Conservation (phyloP, 2,888 invertebrate species). For the Onchidella celtica region DNA sequence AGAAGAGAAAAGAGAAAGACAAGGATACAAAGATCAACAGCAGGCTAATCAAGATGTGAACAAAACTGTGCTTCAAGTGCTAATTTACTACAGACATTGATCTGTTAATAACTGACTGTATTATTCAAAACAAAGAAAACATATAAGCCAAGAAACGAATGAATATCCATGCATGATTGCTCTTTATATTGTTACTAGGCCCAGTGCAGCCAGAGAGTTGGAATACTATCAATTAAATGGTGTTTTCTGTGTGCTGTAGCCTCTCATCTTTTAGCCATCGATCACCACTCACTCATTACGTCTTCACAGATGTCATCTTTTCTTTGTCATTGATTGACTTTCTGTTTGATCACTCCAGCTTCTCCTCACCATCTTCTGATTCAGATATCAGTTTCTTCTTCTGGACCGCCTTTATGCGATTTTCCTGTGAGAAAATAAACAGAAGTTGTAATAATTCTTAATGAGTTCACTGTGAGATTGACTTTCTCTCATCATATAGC, state of each 20-base stretch:
- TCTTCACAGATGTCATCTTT: not conserved
- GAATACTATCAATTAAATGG: not conserved
- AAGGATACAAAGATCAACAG: no score
- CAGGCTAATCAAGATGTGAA: no score
- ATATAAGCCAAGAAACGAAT: not conserved
- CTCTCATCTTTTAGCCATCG: not conserved
- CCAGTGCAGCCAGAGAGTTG: not conserved
- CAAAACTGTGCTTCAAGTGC: no score
- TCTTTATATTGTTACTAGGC: not conserved
- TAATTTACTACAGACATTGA: no score
- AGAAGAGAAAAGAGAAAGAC: no score
- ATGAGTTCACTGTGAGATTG: no score
- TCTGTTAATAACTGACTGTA: no score
- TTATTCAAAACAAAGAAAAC: no score
- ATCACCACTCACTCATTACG: not conserved
- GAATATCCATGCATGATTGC: not conserved
- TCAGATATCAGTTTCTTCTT: slow-evolving; percentile 86
- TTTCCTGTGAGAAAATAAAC: slow-evolving; percentile 87
- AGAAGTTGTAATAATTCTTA: no score
- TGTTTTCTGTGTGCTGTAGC: not conserved
- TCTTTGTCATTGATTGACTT: not conserved
- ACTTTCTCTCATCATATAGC: no score
- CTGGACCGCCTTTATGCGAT: slow-evolving; percentile 93
- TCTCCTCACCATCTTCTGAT: slow-evolving; percentile 33
- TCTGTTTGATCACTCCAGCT: not conserved